These are phyloP conservation scores for Coluber constrictor DNA, from an alignment of 2,797 vertebrate genomes.

Conservation along the genomic window DNA sequence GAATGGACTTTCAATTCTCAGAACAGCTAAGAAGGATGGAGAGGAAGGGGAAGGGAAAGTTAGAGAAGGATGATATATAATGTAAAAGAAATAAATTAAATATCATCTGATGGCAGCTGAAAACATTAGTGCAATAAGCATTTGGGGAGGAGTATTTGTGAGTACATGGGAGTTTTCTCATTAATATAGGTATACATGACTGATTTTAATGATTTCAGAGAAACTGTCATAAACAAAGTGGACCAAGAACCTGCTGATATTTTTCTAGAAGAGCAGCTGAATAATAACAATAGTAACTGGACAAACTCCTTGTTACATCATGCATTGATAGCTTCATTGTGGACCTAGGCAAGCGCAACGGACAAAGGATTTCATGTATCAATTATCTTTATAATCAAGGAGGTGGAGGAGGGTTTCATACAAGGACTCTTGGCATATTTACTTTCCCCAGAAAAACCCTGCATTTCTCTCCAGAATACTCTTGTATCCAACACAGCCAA, in stretches of 20 bases:
- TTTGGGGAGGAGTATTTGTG: background rate
- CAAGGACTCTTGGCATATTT: background rate
- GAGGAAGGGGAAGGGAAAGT: background rate
- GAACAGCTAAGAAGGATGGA: background rate
- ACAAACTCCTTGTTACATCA: background rate
- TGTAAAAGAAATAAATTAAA: background rate
- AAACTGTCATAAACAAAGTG: background rate
- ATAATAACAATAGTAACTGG: background rate
- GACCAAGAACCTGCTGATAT: background rate
- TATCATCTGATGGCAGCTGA: background rate
- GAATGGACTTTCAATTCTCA: background rate
- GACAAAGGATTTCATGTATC: background rate
- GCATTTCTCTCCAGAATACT: background rate
- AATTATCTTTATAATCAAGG: background rate
- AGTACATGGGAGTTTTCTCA: fast-evolving
- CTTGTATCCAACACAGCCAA: background rate
- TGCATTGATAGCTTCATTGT: background rate
- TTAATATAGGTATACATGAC: background rate
- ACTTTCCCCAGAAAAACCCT: background rate
- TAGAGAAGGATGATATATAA: background rate
- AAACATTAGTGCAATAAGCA: background rate
- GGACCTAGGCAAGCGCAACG: background rate
- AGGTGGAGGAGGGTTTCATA: background rate
- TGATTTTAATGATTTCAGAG: background rate
- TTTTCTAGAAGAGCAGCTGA: background rate